phyloP scores from a whole-genome alignment of 2,113 vertebrate genomes.

The Sminthopsis crassicaudata region DNA sequence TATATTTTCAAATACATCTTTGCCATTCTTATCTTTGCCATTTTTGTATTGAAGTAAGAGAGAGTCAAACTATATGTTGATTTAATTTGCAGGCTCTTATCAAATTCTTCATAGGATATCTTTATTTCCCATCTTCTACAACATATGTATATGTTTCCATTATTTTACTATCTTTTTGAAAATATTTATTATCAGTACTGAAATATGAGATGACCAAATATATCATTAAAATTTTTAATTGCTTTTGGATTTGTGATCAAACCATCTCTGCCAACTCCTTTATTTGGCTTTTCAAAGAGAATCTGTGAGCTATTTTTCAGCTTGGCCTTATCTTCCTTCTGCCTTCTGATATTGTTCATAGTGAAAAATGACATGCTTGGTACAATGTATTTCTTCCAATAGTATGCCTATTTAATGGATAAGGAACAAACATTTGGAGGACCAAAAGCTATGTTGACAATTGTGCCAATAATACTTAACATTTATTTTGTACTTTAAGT shows the following conservation, averaged over 20 bases:
- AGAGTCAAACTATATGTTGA: not conserved
- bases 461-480: not conserved
- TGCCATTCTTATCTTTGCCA: not conserved
- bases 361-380: not conserved
- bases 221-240: not conserved
- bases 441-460: not conserved
- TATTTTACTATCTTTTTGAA: not conserved
- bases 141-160: not conserved
- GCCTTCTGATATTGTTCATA: not conserved
- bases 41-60: not conserved
- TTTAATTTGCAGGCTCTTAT: not conserved
- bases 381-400: not conserved
- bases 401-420: not conserved
- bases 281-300: not conserved
- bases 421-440: not conserved
- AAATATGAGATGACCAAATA: not conserved
- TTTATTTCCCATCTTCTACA: not conserved
- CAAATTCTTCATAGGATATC: not conserved
- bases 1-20: not conserved
- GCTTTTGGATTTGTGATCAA: not conserved
- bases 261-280: not conserved
- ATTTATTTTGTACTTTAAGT: not conserved
- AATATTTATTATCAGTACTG: not conserved
- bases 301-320: not conserved
- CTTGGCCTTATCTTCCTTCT: not conserved